Evolutionary conservation across 1,140 invertebrate genomes (phyloP).

Genomic region (Formica selysi): DNA sequence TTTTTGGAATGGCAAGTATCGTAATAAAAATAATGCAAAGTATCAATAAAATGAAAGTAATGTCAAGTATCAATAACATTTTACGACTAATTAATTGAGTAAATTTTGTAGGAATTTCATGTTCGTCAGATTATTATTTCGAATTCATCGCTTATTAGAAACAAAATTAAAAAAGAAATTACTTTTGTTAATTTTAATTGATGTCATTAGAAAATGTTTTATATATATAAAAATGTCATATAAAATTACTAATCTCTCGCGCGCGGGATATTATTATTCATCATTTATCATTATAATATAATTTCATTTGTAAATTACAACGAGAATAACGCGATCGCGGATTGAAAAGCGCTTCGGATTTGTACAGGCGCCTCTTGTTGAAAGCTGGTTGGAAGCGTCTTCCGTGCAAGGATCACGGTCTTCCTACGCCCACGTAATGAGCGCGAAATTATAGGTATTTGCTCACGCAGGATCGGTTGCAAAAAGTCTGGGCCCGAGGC

Average conservation of each 20-base stretch:
- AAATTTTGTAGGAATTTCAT: neutral
- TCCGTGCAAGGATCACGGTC: constrained; percentile 9
- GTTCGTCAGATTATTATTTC: neutral
- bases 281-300: neutral
- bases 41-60: neutral
- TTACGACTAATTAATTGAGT: neutral
- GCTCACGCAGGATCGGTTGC: constrained; percentile 3
- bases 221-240: constrained; percentile 10
- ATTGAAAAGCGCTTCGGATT: neutral
- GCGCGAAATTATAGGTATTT: constrained; percentile 58
- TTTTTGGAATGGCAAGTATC: neutral
- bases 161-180: neutral
- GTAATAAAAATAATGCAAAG: neutral
- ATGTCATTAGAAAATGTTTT: neutral
- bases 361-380: neutral
- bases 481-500: neutral
- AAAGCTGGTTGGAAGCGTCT: constrained; percentile 38
- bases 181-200: neutral
- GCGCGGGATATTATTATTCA: neutral
- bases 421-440: constrained; percentile 51
- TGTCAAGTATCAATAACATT: neutral
- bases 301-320: constrained; percentile 16
- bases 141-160: neutral
- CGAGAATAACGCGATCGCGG: neutral
- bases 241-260: neutral